These are phyloP conservation scores for Tetraodon nigroviridis DNA, from an alignment of 2,113 vertebrate genomes.

Conservation along the genomic window DNA sequence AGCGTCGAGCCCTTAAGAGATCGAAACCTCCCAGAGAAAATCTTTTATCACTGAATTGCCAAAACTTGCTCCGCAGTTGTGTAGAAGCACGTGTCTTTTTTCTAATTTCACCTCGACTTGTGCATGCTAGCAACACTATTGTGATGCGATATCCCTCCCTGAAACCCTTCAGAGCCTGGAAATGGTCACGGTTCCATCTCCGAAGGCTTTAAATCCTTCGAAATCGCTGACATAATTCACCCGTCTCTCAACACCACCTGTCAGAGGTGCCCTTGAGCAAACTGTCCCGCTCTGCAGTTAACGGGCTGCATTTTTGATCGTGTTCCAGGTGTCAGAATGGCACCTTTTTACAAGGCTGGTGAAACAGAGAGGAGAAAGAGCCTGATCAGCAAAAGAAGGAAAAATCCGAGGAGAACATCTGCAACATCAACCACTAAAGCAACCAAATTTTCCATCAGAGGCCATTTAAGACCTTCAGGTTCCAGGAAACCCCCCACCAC, in stretches of 20 bases:
- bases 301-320: conserved; percentile 2
- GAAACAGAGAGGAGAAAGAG: conserved; percentile 1
- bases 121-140: no score
- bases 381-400: conserved; percentile 17
- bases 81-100: no score
- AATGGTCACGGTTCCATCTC: neutral
- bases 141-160: no score
- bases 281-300: conserved; percentile 2
- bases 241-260: conserved; percentile 30
- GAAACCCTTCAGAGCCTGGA: conserved; percentile 7
- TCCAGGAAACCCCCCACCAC: no score
- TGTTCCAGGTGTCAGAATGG: conserved; percentile 21
- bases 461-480: no score
- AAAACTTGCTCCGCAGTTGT: no score
- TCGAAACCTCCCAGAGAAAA: no score
- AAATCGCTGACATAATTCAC: conserved; percentile 22
- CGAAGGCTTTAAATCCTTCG: conserved; percentile 11
- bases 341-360: conserved; percentile 14
- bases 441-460: no score
- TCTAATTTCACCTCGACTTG: no score
- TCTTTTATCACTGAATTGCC: no score
- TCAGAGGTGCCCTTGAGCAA: conserved; percentile 41
- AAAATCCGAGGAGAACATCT: conserved; percentile 12
- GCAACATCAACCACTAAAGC: neutral
- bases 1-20: no score